These are phyloP conservation scores for Gallinago jamesoni DNA, from an alignment of 2,113 vertebrate species.

Conservation along the genomic window DNA sequence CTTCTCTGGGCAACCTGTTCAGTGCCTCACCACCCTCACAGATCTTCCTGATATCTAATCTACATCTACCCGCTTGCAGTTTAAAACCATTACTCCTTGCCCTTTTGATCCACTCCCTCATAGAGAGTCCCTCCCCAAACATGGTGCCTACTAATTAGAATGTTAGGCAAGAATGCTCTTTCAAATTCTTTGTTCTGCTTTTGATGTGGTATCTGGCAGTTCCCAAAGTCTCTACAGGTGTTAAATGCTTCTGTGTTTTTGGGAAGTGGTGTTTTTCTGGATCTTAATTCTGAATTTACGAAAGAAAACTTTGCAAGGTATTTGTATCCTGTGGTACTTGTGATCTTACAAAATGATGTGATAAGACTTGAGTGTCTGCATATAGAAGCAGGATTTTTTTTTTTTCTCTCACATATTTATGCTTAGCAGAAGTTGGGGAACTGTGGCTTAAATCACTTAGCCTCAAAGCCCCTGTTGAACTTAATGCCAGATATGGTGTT, in stretches of 20 bases:
- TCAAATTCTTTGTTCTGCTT: background rate
- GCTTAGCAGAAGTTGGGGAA: background rate
- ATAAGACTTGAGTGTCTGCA: background rate
- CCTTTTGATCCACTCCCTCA: background rate
- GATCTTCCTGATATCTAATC: background rate
- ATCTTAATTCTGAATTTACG: background rate
- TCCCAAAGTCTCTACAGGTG: background rate
- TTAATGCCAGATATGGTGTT: background rate
- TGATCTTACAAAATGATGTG: background rate
- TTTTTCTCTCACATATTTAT: background rate
- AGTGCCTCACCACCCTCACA: background rate
- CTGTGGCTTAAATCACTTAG: background rate
- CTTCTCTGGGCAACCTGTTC: background rate
- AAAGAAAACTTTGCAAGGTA: background rate
- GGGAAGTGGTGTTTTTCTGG: background rate
- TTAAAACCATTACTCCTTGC: background rate
- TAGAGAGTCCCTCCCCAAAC: background rate
- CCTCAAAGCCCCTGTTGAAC: background rate
- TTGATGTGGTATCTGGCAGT: background rate
- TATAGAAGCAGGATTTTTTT: background rate
- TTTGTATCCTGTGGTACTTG: background rate
- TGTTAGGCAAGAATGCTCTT: background rate
- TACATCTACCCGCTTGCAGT: background rate
- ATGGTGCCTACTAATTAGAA: background rate
- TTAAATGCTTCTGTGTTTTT: accelerated